A percentile compares a stretch with the other conserved stretches of the same genome.
Evolutionary conservation across 1,140 invertebrate genomes (phyloP).

Genomic region (Zaprionus africanus): DNA sequence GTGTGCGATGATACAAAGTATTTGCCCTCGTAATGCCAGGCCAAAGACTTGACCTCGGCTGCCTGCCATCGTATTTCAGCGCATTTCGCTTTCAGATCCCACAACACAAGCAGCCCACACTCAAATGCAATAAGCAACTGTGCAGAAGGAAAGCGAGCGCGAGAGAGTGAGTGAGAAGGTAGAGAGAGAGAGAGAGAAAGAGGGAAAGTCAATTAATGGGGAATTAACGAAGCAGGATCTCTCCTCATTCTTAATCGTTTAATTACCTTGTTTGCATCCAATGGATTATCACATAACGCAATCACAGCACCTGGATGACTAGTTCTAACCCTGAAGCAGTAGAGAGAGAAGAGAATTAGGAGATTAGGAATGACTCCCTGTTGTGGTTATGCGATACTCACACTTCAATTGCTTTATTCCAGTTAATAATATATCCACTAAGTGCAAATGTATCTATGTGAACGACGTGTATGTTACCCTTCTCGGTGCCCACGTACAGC

Average conservation of each 20-base stretch:
- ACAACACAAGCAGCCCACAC: constrained; percentile 96
- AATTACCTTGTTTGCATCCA: constrained; percentile 96
- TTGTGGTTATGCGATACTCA: constrained; percentile 87
- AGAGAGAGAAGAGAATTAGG: neutral
- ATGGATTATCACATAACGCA: constrained; percentile 97
- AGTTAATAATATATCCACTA: constrained; percentile 99
- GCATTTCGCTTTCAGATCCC: constrained; percentile 94
- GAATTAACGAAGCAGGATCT: neutral
- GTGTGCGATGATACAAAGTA: constrained; percentile 98
- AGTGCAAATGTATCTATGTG: constrained; percentile 98
- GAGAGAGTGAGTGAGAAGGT: constrained; percentile 46
- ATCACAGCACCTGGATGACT: constrained; percentile 97
- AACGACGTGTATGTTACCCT: constrained; percentile 98
- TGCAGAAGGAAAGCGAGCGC: no score
- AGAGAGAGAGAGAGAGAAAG: neutral
- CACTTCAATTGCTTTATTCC: constrained; percentile 99
- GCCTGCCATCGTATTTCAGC: constrained; percentile 94
- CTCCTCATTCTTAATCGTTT: neutral
- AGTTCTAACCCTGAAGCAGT: constrained; percentile 91
- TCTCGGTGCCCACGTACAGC: constrained; percentile 98
- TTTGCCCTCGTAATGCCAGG: constrained; percentile 99
- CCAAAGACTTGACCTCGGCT: constrained; percentile 92
- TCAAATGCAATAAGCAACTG: constrained; percentile 98
- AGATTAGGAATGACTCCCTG: no score
- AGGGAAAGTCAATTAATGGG: neutral